Percentiles rank a stretch among this genome's conserved stretches.
phyloP scores from a whole-genome alignment of 2,113 vertebrate genomes.

The Panurus biarmicus region DNA sequence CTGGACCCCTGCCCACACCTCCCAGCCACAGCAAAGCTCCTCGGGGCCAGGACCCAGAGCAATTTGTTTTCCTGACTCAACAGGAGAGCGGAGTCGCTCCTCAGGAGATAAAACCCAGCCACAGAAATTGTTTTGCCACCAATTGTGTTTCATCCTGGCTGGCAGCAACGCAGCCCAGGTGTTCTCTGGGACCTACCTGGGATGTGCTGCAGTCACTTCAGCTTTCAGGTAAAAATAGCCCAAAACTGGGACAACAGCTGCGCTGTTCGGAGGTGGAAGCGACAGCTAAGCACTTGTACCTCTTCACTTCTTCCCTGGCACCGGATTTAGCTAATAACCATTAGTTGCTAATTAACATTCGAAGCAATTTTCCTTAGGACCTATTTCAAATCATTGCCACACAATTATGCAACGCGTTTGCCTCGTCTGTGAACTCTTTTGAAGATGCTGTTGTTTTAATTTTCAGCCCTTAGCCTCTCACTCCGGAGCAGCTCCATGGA shows the following conservation, averaged over 20 bases:
- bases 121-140: not conserved
- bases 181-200: not conserved
- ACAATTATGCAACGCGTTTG: not conserved
- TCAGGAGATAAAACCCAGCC: not conserved
- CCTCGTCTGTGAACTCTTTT: not conserved
- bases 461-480: not conserved
- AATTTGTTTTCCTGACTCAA: conserved; percentile 1
- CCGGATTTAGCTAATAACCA: not conserved
- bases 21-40: not conserved
- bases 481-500: not conserved
- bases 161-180: not conserved
- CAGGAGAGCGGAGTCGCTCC: not conserved
- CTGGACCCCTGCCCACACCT: not conserved
- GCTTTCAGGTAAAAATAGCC: not conserved
- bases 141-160: not conserved
- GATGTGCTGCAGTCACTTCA: not conserved
- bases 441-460: not conserved
- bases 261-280: not conserved
- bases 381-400: not conserved
- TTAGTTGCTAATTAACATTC: not conserved
- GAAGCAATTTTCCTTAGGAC: not conserved
- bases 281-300: not conserved
- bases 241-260: not conserved
- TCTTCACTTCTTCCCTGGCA: not conserved
- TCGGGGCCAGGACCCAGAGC: not conserved